Base-by-base conservation (phyloP, 1,140 invertebrate genomes). In the Frieseomelitta varia region DNA sequence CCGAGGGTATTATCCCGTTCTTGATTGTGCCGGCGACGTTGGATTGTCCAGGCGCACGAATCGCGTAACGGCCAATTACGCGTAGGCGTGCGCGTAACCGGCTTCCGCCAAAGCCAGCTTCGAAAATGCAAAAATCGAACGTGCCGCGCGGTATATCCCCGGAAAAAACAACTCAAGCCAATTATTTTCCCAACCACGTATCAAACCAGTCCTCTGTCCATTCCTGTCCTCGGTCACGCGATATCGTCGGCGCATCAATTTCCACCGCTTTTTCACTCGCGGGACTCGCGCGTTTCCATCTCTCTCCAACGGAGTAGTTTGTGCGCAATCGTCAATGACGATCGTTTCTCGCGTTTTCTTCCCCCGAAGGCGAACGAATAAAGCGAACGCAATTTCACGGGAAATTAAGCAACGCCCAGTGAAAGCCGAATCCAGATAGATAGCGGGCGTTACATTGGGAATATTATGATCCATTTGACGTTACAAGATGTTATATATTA, bases 401-500 rank as follows among this genome's bases (percentile, higher is more conserved):
- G 73, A 91, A 91, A 91, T 91, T 91, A 91, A 89, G 82, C 85
- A 73, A 19, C 55, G 71, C 39, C 68, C 68, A 51, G 61, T 63
- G 75, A 87, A 87, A 73, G 75, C 65, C 65, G 80, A 86, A 91
- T 89, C 91, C 88, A 91, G 91, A 91, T 82, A 85, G 85, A 91
- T 91, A 78, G 79, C 86, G 58, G 77, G 84, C 79, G 90, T 91
- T 91, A 91, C 89, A 83, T 83, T 61, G 83, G 71, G 76, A 90
- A 88, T 88, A 89, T 91, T 91, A 91, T 91, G 89, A 91, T 91
- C 90, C 90, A 88, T 90, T 91, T 77, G 72, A 78, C 81, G 86
- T 90, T 91, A 90, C 86, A 88, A 91, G 90, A 91, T 85, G 90
- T 91, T 90, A 85, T 90, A 85, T 87, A 90, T 90, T 87, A 87